These are phyloP conservation scores for Drosophila affinis DNA, from an alignment of 2,888 invertebrate genomes.

Conservation along the genomic window DNA sequence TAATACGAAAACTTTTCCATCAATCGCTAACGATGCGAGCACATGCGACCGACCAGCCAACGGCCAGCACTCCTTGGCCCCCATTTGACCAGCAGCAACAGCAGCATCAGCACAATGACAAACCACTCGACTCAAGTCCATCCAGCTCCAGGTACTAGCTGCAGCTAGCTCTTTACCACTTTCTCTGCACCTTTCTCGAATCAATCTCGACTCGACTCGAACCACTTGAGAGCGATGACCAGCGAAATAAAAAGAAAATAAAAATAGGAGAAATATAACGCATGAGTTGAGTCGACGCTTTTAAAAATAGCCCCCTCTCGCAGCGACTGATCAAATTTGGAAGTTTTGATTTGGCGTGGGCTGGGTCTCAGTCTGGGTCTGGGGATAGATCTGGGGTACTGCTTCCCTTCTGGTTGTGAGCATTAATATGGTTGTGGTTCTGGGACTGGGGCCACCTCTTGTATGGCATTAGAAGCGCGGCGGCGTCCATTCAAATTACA, in stretches of 20 bases:
- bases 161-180: conserved; percentile 50
- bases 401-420: neutral
- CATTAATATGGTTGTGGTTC: neutral
- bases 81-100: conserved; percentile 28
- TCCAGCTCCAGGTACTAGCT: conserved; percentile 17
- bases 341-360: conserved; percentile 51
- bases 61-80: conserved; percentile 8
- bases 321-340: conserved; percentile 38
- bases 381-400: neutral
- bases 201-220: conserved; percentile 38
- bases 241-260: conserved; percentile 44
- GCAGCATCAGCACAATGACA: conserved; percentile 57
- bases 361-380: neutral
- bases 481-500: conserved; percentile 40
- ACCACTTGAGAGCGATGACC: conserved; percentile 70
- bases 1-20: conserved; percentile 51
- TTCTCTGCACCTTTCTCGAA: conserved; percentile 67
- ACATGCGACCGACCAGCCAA: conserved; percentile 33
- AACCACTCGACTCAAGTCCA: conserved; percentile 56
- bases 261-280: conserved; percentile 24
- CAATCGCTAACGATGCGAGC: conserved; percentile 35
- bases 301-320: conserved; percentile 35
- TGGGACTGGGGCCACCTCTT: conserved; percentile 40
- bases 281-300: conserved; percentile 23
- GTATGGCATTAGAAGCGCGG: conserved; percentile 35